Base-by-base conservation (phyloP, 2,113 vertebrate genomes). In the Ifrita kowaldi region DNA sequence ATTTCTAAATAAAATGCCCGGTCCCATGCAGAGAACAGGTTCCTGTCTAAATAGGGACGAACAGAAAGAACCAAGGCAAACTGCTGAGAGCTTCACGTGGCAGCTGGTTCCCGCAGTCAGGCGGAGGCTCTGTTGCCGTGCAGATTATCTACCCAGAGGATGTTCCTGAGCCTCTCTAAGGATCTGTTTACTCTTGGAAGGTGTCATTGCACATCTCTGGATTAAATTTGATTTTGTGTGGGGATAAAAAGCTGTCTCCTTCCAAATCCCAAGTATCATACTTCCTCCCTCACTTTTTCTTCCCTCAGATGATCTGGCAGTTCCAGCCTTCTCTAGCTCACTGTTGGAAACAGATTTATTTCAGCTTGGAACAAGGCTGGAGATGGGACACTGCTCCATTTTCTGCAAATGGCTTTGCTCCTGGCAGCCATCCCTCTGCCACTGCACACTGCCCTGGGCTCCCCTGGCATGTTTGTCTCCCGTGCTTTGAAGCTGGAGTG, bases 21-120 rank as follows among this genome's bases (percentile, higher is more conserved):
- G 20, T 5, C 35, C 16, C 1, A 0, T 18, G 27, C 52, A 68
- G 37, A 63, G 73, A 78, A 39, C 0, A 0, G 6, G 26, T n/a
- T 78, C 30, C 39, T 87, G 28, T 17, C 44, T 79, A 82, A 73
- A 68, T 1, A 49, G 69, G 44, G 49, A 65, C 1, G 17, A 89
- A 50, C 16, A 77, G 59, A 84, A 89, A 63, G 0, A 23, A 55
- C 13, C 10, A 64, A 3, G 2, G 26, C 62, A 76, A 67, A 82
- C 33, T 39, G 39, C 21, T 39, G 49, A 60, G 57, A 30, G 27
- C 63, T 87, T 52, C 0, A 8, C 1, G 0, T 26, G 35, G 30
- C 67, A 75, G 46, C 39, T 3, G 1, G 24, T 28, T 78, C 18
- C 59, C 0, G 2, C 69, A 55, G 50, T 32, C 70, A 73, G 81